Conservation (phyloP, 2,797 vertebrate species). For the Sebastes kiyomatsui region DNA sequence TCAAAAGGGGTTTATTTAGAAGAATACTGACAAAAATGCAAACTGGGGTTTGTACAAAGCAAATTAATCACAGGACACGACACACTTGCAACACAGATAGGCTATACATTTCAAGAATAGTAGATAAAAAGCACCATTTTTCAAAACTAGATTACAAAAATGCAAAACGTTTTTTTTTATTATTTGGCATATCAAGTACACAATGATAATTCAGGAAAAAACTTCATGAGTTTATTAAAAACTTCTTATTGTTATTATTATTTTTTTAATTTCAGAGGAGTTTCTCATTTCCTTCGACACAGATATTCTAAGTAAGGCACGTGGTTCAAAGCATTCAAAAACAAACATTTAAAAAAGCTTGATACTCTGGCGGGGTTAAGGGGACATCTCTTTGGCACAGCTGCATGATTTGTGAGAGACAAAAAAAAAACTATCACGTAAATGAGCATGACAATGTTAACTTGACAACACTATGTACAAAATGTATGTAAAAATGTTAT, state of each 20-base stretch:
- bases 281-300: constrained; percentile 59
- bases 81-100: constrained; percentile 63
- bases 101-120: constrained; percentile 76
- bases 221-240: constrained; percentile 65
- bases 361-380: constrained; percentile 57
- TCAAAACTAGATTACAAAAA: constrained; percentile 70
- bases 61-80: constrained; percentile 68
- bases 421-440: constrained; percentile 53
- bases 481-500: constrained; percentile 83
- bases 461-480: constrained; percentile 85
- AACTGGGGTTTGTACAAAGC: constrained; percentile 71
- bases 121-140: constrained; percentile 82
- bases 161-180: constrained; percentile 40
- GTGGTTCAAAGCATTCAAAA: constrained; percentile 36
- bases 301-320: constrained; percentile 67
- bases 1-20: constrained; percentile 74
- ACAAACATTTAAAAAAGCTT: constrained; percentile 23
- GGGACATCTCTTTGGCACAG: constrained; percentile 79
- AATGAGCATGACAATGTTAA: constrained; percentile 75
- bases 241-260: constrained; percentile 15
- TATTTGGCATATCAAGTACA: constrained; percentile 75
- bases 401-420: constrained; percentile 77
- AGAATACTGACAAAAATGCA: constrained; percentile 73
- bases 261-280: constrained; percentile 37
- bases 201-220: constrained; percentile 54